A percentile compares a stretch with the other conserved stretches of the same genome.
phyloP scores from a whole-genome alignment of 2,888 invertebrate genomes.

The Ferdinandea cuprea region DNA sequence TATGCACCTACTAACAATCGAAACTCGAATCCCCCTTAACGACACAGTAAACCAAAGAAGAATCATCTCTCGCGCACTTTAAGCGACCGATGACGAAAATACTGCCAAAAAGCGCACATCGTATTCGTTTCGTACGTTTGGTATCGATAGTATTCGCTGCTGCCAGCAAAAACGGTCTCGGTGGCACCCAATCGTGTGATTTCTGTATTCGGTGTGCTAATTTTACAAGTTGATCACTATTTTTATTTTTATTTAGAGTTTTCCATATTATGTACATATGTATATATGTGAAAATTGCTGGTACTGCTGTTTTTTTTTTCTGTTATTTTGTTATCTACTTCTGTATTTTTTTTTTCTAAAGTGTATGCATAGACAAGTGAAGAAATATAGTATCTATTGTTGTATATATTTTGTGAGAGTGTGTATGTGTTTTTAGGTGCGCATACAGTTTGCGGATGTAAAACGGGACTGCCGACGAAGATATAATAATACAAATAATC shows the following conservation, averaged over 20 bases:
- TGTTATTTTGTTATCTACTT: neutral
- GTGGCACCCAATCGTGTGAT: conserved; percentile 76
- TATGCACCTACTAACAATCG: conserved; percentile 37
- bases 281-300: conserved; percentile 50
- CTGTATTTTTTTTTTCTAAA: neutral
- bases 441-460: conserved; percentile 44
- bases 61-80: neutral
- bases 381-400: conserved; percentile 2
- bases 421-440: conserved; percentile 28
- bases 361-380: neutral
- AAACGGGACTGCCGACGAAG: conserved; percentile 29
- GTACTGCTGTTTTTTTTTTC: neutral
- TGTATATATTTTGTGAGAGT: too few relatives aligned
- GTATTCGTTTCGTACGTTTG: conserved; percentile 67
- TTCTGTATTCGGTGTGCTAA: conserved; percentile 74
- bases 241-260: conserved; percentile 76
- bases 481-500: conserved; percentile 15
- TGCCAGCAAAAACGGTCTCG: conserved; percentile 72
- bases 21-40: conserved; percentile 71
- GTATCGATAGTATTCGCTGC: conserved; percentile 58
- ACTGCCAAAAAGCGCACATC: conserved; percentile 79
- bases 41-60: conserved; percentile 62
- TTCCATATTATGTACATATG: conserved; percentile 76
- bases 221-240: conserved; percentile 72
- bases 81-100: conserved; percentile 74